Evolutionary conservation across 2,888 invertebrate genomes (phyloP).

Genomic region (Galerucella nymphaeae): DNA sequence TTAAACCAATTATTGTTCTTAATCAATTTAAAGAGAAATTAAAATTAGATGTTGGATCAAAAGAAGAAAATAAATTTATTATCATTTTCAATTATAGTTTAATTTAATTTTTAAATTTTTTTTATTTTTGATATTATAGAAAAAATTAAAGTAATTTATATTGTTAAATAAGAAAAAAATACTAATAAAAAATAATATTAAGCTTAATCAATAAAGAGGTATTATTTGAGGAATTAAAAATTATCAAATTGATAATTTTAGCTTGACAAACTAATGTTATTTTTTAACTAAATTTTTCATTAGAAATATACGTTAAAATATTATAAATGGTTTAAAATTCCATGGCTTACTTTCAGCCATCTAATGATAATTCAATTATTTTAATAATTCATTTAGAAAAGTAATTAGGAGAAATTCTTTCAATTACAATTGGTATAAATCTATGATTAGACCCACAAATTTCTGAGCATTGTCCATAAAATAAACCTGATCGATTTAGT

Average conservation of each 20-base stretch:
- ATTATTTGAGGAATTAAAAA: constrained; percentile 78
- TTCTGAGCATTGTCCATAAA: no score
- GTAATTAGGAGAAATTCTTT: constrained; percentile 59
- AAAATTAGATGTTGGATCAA: no score
- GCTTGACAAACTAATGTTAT: constrained; percentile 76
- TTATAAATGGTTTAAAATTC: constrained; percentile 78
- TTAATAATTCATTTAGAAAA: constrained; percentile 72
- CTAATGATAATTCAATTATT: constrained; percentile 68
- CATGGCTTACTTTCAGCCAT: constrained; percentile 77
- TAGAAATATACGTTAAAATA: constrained; percentile 73
- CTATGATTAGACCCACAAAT: no score
- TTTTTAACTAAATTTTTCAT: constrained; percentile 69
- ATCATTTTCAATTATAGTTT: no score
- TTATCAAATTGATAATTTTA: constrained; percentile 71
- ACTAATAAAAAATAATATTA: constrained; percentile 62
- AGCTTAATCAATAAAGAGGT: constrained; percentile 68
- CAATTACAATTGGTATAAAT: no score
- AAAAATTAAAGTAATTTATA: constrained; percentile 65
- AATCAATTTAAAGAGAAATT: constrained; percentile 67
- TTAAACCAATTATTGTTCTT: constrained; percentile 67
- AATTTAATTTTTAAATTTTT: constrained; percentile 44
- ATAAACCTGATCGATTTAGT: no score
- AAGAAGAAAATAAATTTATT: no score
- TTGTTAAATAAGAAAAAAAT: constrained; percentile 68
- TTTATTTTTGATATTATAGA: constrained; percentile 49